These are phyloP conservation scores for Hyposmocoma kahamanoa DNA, from an alignment of 1,140 invertebrate genomes.

Conservation along the genomic window DNA sequence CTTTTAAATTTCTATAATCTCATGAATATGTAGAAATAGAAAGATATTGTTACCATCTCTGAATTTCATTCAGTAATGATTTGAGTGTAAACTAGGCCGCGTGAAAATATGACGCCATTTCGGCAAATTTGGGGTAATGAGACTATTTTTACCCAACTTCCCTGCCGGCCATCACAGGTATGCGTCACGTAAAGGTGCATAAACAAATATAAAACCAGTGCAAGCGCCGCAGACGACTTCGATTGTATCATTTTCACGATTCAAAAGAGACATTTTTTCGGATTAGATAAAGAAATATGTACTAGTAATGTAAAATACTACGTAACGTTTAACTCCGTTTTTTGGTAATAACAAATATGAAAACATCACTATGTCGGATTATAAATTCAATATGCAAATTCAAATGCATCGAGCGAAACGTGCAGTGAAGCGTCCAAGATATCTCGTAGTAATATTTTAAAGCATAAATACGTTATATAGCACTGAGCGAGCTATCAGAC, in stretches of 20 bases:
- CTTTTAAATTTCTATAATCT: too few species aligned
- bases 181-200: conserved; percentile 17
- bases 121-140: conserved; percentile 30
- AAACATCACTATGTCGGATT: too few species aligned
- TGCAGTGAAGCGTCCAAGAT: conserved; percentile 12
- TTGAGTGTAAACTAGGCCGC: neutral
- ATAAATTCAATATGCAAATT: neutral
- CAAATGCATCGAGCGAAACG: neutral
- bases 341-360: too few species aligned
- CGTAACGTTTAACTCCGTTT: too few species aligned
- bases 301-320: too few species aligned
- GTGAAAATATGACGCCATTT: conserved; percentile 3
- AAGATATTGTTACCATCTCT: too few species aligned
- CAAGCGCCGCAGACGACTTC: too few species aligned
- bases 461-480: conserved; percentile 24
- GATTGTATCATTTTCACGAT: too few species aligned
- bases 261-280: too few species aligned
- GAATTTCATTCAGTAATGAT: neutral
- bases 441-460: conserved; percentile 12
- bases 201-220: conserved; percentile 24
- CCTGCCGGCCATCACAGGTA: conserved; percentile 17
- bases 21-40: too few species aligned
- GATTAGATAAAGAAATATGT: too few species aligned
- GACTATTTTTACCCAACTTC: conserved; percentile 28
- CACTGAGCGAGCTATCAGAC: conserved; percentile 25